phyloP scores from a whole-genome alignment of 2,797 vertebrate species.

The Streptopelia turtur region DNA sequence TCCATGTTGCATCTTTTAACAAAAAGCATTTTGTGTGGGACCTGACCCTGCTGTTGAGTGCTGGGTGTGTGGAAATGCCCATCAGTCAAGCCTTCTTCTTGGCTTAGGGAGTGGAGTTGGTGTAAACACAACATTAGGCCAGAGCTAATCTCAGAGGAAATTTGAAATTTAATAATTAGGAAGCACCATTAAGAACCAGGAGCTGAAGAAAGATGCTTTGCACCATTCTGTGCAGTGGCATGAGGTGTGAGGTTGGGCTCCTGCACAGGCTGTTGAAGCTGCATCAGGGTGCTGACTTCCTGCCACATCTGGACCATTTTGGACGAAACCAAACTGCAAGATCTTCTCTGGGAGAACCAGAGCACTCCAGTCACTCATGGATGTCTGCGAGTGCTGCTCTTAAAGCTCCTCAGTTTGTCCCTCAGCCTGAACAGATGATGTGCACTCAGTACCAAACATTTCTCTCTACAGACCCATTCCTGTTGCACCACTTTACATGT shows the following conservation, averaged over 20 bases:
- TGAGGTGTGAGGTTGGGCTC: neutral
- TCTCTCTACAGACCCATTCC: neutral
- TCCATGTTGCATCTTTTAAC: rapidly evolving
- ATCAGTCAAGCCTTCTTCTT: neutral
- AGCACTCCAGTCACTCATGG: neutral
- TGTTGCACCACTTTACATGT: neutral
- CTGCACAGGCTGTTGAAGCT: neutral
- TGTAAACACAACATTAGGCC: neutral
- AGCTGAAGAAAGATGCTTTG: neutral
- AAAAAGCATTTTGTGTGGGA: neutral
- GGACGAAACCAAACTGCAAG: neutral
- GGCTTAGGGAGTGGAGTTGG: neutral
- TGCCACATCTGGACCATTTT: rapidly evolving
- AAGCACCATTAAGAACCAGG: neutral
- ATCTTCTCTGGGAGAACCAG: neutral
- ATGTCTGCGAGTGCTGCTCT: neutral
- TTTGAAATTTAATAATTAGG: neutral
- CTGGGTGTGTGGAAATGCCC: neutral
- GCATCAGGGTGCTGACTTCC: neutral
- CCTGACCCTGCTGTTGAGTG: neutral
- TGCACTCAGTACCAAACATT: neutral
- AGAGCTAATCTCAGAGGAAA: neutral
- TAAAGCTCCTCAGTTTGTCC: neutral
- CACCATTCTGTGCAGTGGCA: neutral
- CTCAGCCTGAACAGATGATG: neutral